These are phyloP conservation scores for Corapipo altera DNA, from an alignment of 2,113 vertebrate genomes.

Conservation along the genomic window DNA sequence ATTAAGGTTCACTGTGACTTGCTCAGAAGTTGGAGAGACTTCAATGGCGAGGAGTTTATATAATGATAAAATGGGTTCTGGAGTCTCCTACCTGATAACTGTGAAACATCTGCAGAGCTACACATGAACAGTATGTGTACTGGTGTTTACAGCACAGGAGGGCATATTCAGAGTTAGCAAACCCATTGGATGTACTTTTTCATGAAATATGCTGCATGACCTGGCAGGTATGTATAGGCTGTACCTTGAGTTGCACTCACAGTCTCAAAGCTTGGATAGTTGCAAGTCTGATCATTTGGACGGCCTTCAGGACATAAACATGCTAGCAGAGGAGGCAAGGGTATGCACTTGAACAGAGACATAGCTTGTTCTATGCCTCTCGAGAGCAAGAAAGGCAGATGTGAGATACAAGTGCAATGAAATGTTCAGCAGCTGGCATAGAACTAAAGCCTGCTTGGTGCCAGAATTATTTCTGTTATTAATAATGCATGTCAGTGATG, in stretches of 20 bases:
- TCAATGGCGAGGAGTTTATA: not conserved
- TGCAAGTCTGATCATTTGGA: not conserved
- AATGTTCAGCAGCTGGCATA: not conserved
- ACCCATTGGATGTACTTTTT: not conserved
- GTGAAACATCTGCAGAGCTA: not conserved
- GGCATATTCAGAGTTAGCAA: not conserved
- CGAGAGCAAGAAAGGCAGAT: not conserved
- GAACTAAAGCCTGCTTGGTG: not conserved
- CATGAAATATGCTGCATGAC: not conserved
- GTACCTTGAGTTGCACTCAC: not conserved
- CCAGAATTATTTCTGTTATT: not conserved
- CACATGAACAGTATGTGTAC: no score
- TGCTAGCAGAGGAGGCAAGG: not conserved
- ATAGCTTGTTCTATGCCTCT: not conserved
- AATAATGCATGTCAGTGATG: not conserved
- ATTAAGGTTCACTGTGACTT: not conserved
- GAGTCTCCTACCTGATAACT: not conserved
- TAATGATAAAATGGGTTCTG: not conserved
- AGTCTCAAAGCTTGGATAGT: not conserved
- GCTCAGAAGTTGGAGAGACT: not conserved
- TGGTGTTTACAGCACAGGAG: not conserved
- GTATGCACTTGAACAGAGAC: not conserved
- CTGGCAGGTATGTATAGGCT: not conserved
- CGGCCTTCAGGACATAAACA: not conserved
- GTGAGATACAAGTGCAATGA: not conserved